Evolutionary conservation across 2,888 invertebrate species (phyloP).

Genomic region (Chymomyza amoena): DNA sequence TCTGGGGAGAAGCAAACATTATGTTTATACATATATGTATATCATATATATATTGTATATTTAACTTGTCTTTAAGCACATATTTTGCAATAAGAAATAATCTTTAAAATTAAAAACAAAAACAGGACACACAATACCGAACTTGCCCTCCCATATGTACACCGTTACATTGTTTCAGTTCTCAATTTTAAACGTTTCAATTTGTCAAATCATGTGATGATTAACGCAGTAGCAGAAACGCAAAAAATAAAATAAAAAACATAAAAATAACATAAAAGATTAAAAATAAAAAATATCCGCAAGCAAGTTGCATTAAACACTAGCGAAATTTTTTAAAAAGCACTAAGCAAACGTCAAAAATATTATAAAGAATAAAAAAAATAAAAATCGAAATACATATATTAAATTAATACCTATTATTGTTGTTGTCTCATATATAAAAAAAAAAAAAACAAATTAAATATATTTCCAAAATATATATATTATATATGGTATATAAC

Average conservation of each 20-base stretch:
- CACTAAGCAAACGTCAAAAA: slow-evolving; percentile 24
- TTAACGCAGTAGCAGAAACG: slow-evolving; percentile 11
- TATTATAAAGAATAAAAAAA: slow-evolving; percentile 28
- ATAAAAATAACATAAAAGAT: not conserved
- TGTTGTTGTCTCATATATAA: slow-evolving; percentile 72
- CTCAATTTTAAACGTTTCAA: slow-evolving; percentile 6
- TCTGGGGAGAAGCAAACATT: slow-evolving; percentile 21
- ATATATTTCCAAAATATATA: slow-evolving; percentile 31
- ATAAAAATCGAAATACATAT: slow-evolving; percentile 53
- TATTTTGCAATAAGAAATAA: not conserved
- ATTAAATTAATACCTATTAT: slow-evolving; percentile 68
- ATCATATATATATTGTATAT: slow-evolving; percentile 2
- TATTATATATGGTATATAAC: slow-evolving; percentile 45
- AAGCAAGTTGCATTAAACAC: slow-evolving; percentile 52
- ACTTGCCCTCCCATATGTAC: slow-evolving; percentile 1
- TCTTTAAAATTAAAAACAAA: slow-evolving; percentile 13
- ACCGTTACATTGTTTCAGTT: slow-evolving; percentile 2
- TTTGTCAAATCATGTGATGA: slow-evolving; percentile 10
- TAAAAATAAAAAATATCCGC: slow-evolving; percentile 1
- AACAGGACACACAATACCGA: not conserved
- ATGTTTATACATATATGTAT: slow-evolving; percentile 1
- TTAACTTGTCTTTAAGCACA: slow-evolving; percentile 9
- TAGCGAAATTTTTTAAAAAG: slow-evolving; percentile 66
- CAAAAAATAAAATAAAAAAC: slow-evolving; percentile 9
- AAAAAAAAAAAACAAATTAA: slow-evolving; percentile 29